Evolutionary conservation across 2,797 vertebrate species (phyloP).

Genomic region (Rhinoraja longicauda): DNA sequence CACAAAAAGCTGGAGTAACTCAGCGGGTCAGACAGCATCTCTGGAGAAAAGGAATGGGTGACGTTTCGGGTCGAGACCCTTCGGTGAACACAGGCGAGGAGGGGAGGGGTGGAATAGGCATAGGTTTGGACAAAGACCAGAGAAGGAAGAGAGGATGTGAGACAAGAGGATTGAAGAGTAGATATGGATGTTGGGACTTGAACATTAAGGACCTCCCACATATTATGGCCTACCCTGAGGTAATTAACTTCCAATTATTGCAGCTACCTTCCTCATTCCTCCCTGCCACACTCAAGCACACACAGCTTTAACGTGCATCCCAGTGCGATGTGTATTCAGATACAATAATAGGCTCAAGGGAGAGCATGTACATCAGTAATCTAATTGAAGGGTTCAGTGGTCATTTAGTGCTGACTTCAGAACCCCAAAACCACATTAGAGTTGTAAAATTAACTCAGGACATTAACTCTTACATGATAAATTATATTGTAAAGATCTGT

Average conservation of each 20-base stretch:
- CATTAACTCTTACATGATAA: not conserved
- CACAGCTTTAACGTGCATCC: not conserved
- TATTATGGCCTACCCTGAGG: no score
- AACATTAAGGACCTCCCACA: no score
- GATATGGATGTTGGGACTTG: no score
- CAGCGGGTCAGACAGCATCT: no score
- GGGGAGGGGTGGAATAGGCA: not conserved
- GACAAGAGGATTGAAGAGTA: no score
- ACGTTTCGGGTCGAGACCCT: no score
- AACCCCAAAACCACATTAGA: not conserved
- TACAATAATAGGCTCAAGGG: not conserved
- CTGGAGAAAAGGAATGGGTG: no score
- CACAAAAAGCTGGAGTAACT: no score
- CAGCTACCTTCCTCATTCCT: not conserved
- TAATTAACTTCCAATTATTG: no score
- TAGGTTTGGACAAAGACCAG: not conserved
- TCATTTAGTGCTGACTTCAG: slow-evolving; percentile 7
- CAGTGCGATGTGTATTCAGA: not conserved
- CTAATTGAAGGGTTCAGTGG: not conserved
- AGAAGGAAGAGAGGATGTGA: no score
- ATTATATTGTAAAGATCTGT: not conserved
- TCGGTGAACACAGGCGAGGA: no score
- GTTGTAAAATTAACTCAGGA: not conserved
- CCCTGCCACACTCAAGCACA: not conserved
- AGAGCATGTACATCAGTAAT: not conserved